Base-by-base conservation (phyloP, 2,797 vertebrate species). In the Odontamblyopus rebecca region DNA sequence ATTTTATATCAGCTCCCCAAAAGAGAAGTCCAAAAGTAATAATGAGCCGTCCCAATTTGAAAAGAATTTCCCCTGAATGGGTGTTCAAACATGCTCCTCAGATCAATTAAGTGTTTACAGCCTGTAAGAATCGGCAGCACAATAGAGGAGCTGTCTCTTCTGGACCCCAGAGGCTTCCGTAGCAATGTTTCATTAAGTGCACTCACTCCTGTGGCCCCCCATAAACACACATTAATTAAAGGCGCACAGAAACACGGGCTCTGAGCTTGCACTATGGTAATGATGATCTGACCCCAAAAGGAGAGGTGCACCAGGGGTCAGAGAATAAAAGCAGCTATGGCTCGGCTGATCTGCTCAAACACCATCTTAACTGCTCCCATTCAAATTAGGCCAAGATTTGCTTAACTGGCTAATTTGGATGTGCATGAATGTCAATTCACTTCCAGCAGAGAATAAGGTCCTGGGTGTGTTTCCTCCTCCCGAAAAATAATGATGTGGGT, bases 141-240 rank as follows among this genome's bases (percentile, higher is more conserved):
- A 96, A 96, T 95, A 94, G 95, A 95, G 94, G 93, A 94, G 94
- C 93, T 93, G 93, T 95, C 94, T 97, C 95, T 95, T 95, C 94
- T 94, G 95, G 96, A 95, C 95, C 95, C 95, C 90, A 93, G 95
- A 95, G 96, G 95, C 95, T 94, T 94, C 93, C 93, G 91, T 95
- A 95, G 95, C 89, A 92, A 96, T 97, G 96, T 98, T 97, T 98
- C 96, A 98, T 98, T 98, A 98, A 96, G 95, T 96, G 93, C 93
- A 95, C 94, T 95, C 95, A 95, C 95, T 96, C 95, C 95, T 95
- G 95, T 95, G 96, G 94, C 95, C 95, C 94, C 94, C 94, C 95
- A 96, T 98, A 98, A 98, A 98, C 96, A 98, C 95, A 96, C 97
- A 96, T 97, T 98, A 98, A 99, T 99, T 98, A 98, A 67, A 96